Evolutionary conservation across 2,888 invertebrate genomes (phyloP).

Genomic region (Apotomis capreana): DNA sequence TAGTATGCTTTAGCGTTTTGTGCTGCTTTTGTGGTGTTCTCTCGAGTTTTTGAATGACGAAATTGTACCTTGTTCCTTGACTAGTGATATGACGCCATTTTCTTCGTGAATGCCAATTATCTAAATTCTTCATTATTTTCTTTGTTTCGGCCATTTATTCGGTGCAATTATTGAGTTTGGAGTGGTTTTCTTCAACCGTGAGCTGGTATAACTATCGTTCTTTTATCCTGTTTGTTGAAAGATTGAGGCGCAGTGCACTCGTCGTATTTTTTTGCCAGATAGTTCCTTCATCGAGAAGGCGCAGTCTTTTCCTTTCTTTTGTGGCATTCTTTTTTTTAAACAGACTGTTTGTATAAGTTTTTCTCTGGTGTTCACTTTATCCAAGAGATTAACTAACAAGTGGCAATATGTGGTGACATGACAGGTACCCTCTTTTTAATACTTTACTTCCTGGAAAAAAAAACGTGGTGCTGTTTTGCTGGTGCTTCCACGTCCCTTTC

Average conservation of each 20-base stretch:
- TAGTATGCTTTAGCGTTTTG: conserved; percentile 63
- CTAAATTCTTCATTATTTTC: conserved; percentile 76
- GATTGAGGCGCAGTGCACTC: conserved; percentile 9
- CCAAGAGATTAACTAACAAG: conserved; percentile 4
- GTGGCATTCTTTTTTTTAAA: conserved; percentile 45
- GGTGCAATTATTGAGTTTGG: background rate
- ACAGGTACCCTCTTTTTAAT: conserved; percentile 37
- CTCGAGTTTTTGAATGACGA: conserved; percentile 73
- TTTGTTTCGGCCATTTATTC: conserved; percentile 59
- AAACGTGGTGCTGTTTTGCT: conserved; percentile 29
- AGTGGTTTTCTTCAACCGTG: conserved; percentile 5
- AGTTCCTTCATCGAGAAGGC: conserved; percentile 67
- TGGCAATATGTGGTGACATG: conserved; percentile 25
- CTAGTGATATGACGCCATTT: conserved; percentile 84
- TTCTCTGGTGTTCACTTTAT: background rate
- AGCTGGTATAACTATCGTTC: background rate
- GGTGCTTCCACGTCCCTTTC: too few relatives aligned
- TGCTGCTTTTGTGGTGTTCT: conserved; percentile 67
- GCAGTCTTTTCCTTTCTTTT: conserved; percentile 59
- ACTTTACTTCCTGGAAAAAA: conserved; percentile 31
- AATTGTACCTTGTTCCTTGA: conserved; percentile 83
- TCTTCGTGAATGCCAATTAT: conserved; percentile 83
- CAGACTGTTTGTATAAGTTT: background rate
- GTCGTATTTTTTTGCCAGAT: conserved; percentile 64
- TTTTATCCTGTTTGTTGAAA: background rate